Base-by-base conservation (phyloP, 1,140 invertebrate species). In the Drosophila yakuba region DNA sequence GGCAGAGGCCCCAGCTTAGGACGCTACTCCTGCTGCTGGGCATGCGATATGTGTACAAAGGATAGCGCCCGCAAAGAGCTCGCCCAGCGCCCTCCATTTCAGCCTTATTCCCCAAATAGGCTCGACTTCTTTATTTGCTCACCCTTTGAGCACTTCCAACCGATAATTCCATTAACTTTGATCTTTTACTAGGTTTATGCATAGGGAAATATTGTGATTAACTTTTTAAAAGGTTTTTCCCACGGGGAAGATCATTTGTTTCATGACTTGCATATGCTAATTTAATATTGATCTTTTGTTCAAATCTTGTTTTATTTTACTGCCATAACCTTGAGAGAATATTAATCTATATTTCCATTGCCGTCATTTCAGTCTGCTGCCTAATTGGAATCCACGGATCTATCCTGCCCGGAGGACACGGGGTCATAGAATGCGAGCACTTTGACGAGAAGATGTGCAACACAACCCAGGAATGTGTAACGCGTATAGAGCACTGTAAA, bases 391-490 rank as follows among this genome's bases (percentile, higher is more conserved):
- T 59, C n/a, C 38, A 69, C 1, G 78, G 75, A 44, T 81, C 90
- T 12, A 85, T 91, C 0, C 52, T 91, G 44, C 83, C 90, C 41
- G 75, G 88, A 50, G 75, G 72, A 6, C 80, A 88, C 23, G 78
- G 85, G 51, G 83, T 75, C 57, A 80, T 92, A 17, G 60, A 74
- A 41, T 92, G 91, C 61, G 88, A 91, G 50, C 69, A 83, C 25
- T 92, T 74, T 20, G 80, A 92, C 67, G 91, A 92, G 35, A 91
- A 81, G 59, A 59, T 76, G 17, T 92, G 91, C 54, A 75, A 69
- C 35, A 12, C 47, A 45, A 38, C 41, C 10, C 56, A 54, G n/a
- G 45, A 69, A 39, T 92, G 91, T 64, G 45, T 25, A 36, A 66
- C 69, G 25, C 69, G 66, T 17, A 68, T 85, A 6, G 78, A 91